These are phyloP conservation scores for Clarias batrachus DNA, from an alignment of 2,113 vertebrate genomes.

Conservation along the genomic window DNA sequence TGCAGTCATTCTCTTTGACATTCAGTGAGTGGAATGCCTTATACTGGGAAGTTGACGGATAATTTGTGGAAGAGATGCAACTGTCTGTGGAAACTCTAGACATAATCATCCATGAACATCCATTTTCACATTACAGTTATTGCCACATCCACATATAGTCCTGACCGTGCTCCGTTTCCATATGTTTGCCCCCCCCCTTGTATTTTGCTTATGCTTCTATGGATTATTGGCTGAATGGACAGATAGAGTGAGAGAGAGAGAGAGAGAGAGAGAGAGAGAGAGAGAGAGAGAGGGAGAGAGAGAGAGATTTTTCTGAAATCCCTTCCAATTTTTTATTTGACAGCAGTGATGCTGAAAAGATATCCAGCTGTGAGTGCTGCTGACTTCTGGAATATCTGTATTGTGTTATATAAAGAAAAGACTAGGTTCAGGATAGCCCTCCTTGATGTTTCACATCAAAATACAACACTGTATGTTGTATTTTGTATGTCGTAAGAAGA, in stretches of 20 bases:
- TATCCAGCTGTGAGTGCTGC: background rate
- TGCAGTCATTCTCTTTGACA: too few species aligned
- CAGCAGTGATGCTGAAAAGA: background rate
- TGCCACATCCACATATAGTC: too few species aligned
- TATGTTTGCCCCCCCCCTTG: too few species aligned
- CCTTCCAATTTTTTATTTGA: background rate
- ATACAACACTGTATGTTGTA: background rate
- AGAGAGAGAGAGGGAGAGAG: background rate
- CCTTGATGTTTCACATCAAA: slow-evolving; percentile 12
- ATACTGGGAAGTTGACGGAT: too few species aligned
- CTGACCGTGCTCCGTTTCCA: too few species aligned
- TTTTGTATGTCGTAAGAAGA: background rate
- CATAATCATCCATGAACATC: too few species aligned
- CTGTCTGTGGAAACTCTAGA: too few species aligned
- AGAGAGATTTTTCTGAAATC: slow-evolving; percentile 19
- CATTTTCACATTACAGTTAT: too few species aligned
- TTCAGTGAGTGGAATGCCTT: too few species aligned
- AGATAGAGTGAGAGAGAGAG: background rate
- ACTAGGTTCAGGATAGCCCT: background rate
- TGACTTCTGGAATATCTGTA: background rate
- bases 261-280: background rate
- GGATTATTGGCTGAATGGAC: background rate
- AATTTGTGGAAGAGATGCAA: too few species aligned
- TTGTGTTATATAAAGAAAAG: slow-evolving; percentile 1
- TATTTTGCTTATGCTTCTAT: background rate